Base-by-base conservation (phyloP, 1,140 invertebrate genomes). In the Drosophila sechellia region DNA sequence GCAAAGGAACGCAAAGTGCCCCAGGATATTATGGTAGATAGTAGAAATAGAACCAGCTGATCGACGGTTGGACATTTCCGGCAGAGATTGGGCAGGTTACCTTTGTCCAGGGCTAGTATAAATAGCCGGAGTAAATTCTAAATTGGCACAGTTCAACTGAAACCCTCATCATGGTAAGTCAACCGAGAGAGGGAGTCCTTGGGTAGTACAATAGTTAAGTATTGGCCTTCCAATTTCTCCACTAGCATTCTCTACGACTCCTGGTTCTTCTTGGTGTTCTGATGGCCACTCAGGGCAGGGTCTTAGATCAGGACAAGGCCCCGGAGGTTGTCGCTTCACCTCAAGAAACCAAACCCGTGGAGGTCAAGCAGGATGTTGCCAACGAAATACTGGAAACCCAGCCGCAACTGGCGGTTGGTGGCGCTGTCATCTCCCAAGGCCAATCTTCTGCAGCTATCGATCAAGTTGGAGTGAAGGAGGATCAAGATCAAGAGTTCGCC, bases 141-240 rank as follows among this genome's bases (percentile, higher is more conserved):
- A 22, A 46, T 34, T 59, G 43, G 35, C 75, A 86, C 75, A 86
- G 81, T 86, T 69, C 79, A 49, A 70, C 77, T 84, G 75, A 64
- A 58, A 52, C n/a, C 48, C 46, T 79, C 83, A 86, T 68, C 15
- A 86, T 86, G 81, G 81, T 86, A 86, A 87, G 81, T 81, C 40
- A 13, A 34, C 10, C 27, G 8, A n/a, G 25, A 15, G n/a, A 40
- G 5, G 4, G n/a, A 17, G 12, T 25, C n/a, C 20, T 31, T 35
- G 20, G 49, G n/a, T 13, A 35, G 10, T 20, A 35, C 31, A 15
- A 35, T 4, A 1, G n/a, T 11, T 15, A 6, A 15, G 15, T 40
- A 42, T 50, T 15, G 0, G 37, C 50, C 15, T 79, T 31, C 10
- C 6, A 4, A 49, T 13, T 45, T 37, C 15, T 56, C 10, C 17